A percentile compares a stretch with the other conserved stretches of the same genome.
These are phyloP conservation scores for Synaphobranchus kaupii DNA, from an alignment of 2,797 vertebrate species.

Conservation along the genomic window DNA sequence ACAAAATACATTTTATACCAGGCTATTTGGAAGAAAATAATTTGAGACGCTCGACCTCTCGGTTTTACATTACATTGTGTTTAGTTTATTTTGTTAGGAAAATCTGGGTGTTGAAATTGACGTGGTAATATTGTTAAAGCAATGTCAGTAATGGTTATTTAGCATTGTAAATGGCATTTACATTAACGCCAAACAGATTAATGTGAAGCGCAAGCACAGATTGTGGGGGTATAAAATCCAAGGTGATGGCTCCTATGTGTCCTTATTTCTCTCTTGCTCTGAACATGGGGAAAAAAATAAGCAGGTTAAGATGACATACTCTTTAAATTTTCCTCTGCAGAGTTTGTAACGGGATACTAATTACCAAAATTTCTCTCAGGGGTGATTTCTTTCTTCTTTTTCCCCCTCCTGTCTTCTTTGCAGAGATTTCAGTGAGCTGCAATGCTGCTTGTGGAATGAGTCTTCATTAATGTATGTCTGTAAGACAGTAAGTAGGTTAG, in stretches of 20 bases:
- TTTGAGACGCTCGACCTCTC: not conserved
- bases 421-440: constrained; percentile 37
- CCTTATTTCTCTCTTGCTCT: not conserved
- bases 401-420: not conserved
- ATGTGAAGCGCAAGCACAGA: not conserved
- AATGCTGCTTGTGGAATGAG: constrained; percentile 58
- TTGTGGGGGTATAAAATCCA: not conserved
- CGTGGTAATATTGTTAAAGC: not conserved
- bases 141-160: not conserved
- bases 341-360: constrained; percentile 43
- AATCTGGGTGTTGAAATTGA: not conserved
- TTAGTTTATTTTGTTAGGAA: not conserved
- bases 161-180: not conserved
- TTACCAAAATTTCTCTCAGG: constrained; percentile 42
- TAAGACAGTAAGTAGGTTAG: constrained; percentile 67
- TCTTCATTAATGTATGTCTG: constrained; percentile 70
- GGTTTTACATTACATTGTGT: not conserved
- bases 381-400: constrained; percentile 31
- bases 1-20: not conserved
- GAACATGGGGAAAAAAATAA: not conserved
- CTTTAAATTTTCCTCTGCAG: constrained; percentile 28
- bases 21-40: not conserved
- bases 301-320: constrained; percentile 13
- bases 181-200: not conserved
- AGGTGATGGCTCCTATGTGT: not conserved